phyloP scores from a whole-genome alignment of 2,113 vertebrate genomes.

The Entomyzon cyanotis region DNA sequence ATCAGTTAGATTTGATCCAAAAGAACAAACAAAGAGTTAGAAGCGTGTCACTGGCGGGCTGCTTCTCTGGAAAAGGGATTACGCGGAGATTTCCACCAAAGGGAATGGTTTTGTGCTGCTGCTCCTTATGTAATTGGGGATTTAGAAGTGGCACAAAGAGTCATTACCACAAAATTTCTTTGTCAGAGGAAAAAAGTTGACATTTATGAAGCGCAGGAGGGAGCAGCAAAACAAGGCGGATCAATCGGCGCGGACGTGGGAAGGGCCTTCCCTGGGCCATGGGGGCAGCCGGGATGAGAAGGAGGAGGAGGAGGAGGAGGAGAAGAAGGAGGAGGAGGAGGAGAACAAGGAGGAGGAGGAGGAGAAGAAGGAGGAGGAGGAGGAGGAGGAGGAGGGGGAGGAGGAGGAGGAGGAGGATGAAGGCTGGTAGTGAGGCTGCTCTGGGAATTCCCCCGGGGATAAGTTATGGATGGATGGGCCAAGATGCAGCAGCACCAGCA shows the following conservation, averaged over 20 bases:
- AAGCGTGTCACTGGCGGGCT: conserved; percentile 70
- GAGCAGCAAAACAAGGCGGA: conserved; percentile 37
- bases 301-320: fast-evolving
- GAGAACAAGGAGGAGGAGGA: not conserved
- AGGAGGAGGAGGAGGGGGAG: not conserved
- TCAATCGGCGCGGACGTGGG: not conserved
- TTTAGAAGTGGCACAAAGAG: conserved; percentile 73
- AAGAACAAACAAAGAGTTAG: conserved; percentile 76
- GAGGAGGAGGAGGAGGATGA: not conserved
- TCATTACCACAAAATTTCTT: conserved; percentile 73
- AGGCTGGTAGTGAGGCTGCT: not conserved
- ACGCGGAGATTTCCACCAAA: conserved; percentile 73
- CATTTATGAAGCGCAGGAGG: conserved; percentile 61
- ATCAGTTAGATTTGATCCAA: conserved; percentile 79
- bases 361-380: not conserved
- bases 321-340: not conserved
- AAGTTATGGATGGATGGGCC: not conserved
- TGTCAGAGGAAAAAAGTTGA: conserved; percentile 64
- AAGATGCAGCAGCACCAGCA: not conserved
- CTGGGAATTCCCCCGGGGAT: not conserved
- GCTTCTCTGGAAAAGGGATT: conserved; percentile 75
- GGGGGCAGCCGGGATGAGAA: fast-evolving
- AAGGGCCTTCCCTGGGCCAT: not conserved
- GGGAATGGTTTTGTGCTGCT: conserved; percentile 72
- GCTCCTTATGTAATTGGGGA: conserved; percentile 76